A percentile compares a stretch with the other conserved stretches of the same genome.
Evolutionary conservation across 2,113 vertebrate genomes (phyloP).

Genomic region (Anhinga anhinga): DNA sequence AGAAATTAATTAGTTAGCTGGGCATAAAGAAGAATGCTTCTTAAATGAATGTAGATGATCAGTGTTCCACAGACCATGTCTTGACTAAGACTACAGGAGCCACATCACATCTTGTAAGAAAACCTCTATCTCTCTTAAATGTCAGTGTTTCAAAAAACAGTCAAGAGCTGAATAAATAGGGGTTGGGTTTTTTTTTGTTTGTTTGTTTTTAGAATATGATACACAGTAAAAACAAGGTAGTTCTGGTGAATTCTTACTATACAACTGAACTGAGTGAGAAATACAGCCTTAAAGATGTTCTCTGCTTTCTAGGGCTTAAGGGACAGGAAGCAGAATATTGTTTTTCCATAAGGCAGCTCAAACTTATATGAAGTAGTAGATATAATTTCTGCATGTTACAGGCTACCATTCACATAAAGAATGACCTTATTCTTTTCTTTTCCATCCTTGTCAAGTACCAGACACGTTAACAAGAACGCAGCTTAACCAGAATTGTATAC

Average conservation of each 20-base stretch:
- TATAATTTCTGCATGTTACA: background rate
- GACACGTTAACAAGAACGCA: background rate
- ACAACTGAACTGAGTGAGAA: background rate
- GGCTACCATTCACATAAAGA: background rate
- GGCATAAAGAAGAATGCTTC: background rate
- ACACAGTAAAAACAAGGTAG: background rate
- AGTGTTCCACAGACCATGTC: too few species aligned
- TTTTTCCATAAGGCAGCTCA: background rate
- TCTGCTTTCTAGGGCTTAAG: background rate
- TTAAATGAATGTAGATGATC: background rate
- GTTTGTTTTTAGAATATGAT: background rate
- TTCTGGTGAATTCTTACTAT: background rate
- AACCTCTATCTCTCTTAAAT: background rate
- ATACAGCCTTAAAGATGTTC: background rate
- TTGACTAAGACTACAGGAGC: background rate
- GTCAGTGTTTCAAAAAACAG: background rate
- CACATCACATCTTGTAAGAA: background rate
- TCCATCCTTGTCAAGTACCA: background rate
- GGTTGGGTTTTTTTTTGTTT: background rate
- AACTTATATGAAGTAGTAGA: background rate
- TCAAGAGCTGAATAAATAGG: background rate
- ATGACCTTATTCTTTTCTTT: background rate
- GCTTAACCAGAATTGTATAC: background rate
- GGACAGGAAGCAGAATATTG: background rate
- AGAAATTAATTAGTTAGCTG: background rate